Evolutionary conservation across 2,113 vertebrate genomes (phyloP), one percentile per base, ranked within the genome.

Genomic region (Lutjanus erythropterus): DNA sequence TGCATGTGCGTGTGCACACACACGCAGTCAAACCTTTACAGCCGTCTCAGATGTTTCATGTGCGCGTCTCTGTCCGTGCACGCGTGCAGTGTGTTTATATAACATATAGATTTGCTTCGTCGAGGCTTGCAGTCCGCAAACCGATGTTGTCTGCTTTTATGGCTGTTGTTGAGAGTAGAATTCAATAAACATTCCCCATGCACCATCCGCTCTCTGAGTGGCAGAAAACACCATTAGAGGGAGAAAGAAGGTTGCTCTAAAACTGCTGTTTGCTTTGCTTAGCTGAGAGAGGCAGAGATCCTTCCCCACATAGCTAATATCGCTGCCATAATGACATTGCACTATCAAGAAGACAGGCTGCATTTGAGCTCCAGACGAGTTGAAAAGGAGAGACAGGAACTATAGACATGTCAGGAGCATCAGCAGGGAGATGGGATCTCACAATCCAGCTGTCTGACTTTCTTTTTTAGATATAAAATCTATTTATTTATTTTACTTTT

Each of bases 151-250:
- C 53, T 62, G 80, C 69, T 75, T 81, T 89, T 71, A 79, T 46
- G 53, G 79, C 46, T 53, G 50, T 60, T 79, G 75, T 76, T 60
- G 62, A 72, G 75, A 86, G 71, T 27, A 84, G 81, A 83, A 80
- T 84, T 85, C 78, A 84, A 81, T 83, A 83, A 74, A 69, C 73
- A 83, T 88, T 60, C 84, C 65, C 33, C 37, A 18, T 47, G 59
- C 58, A 35, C 81, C 85, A n/a, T n/a, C n/a, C n/a, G 64, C 59
- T 84, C 65, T 72, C 58, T 60, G 80, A 91, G 80, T 79, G 82
- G 87, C 83, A 89, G 71, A 71, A 86, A 84, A 75, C 67, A 27
- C 53, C 71, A 83, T 91, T 86, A 89, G 71, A 74, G 66, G 65
- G 66, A 66, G 53, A 58, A 29, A 64, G 71, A 16, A 19, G 9